Evolutionary conservation across 2,113 vertebrate species (phyloP), one percentile per base, ranked within the genome.

Genomic region (Mesembrinibis cayennensis): DNA sequence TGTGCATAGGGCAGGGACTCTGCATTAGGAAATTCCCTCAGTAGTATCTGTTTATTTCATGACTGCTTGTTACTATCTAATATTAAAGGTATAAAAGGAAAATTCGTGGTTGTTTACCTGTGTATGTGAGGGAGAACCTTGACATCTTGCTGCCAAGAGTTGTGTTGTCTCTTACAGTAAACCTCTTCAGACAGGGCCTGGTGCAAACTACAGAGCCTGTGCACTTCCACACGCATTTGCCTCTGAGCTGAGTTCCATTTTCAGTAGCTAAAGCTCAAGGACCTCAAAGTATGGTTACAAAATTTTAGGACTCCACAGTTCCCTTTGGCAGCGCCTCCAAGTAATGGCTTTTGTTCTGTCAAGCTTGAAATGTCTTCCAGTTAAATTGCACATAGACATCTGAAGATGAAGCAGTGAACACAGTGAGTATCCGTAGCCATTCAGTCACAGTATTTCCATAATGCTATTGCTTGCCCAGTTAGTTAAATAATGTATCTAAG

Each of bases 41-140:
- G 25, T 4, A 50, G 72, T 34, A 62, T 66, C 69, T 40, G 14
- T 47, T 84, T 61, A 44, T 42, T 67, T 38, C 20, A 11, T 26
- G 38, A 50, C 15, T 71, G 27, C 49, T 81, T 71, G 7, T 40
- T 83, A 49, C 27, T 87, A 76, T 6, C 20, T 21, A 53, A 49
- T 65, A 71, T 71, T 67, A 89, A 93, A 81, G 21, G 23, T 56
- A n/a, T 20, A 84, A 69, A 92, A 87, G 40, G 22, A 88, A 85
- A 56, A 77, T 19, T 44, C 0, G 0, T 26, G 12, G 65, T 58
- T 1, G 0, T 66, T 87, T 76, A 10, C 36, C 50, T 45, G 6
- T 77, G 7, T 34, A 32, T 49, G 36, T 13, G 27, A 78, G 50
- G 42, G 23, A 84, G 45, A 78, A 52, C 30, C 20, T 22, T 74